Conservation (phyloP, 2,113 vertebrate genomes). For the Lethenteron camtschaticum region DNA sequence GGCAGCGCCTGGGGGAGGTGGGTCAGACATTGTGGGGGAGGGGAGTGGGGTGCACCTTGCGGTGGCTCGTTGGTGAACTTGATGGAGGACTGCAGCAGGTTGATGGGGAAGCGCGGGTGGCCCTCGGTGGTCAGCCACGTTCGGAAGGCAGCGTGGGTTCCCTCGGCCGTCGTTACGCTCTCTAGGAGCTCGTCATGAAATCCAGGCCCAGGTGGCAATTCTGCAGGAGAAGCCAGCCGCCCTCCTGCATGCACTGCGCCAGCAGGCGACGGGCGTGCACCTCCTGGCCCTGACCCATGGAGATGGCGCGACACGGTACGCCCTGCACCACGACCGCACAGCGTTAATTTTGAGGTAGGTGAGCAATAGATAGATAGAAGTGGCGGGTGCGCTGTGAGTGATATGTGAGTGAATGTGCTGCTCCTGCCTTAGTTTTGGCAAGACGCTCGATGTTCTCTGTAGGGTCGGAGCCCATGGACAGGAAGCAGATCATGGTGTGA, state of each 20-base stretch:
- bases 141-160: constrained; percentile 23
- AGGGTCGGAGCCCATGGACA: constrained; percentile 48
- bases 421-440: constrained; percentile 33
- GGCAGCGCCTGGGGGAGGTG: no score
- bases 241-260: constrained; percentile 33
- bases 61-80: constrained; percentile 60
- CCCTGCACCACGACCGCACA: constrained; percentile 19
- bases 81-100: constrained; percentile 41
- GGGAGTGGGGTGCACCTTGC: constrained; percentile 21
- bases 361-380: neutral
- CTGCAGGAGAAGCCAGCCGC: constrained; percentile 54
- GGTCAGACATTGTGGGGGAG: no score
- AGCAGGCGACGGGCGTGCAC: constrained; percentile 38
- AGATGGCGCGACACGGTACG: constrained; percentile 30
- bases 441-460: constrained; percentile 44
- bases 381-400: neutral
- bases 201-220: constrained; percentile 50
- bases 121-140: constrained; percentile 49
- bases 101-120: constrained; percentile 41
- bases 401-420: neutral
- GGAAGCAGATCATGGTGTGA: constrained; percentile 38
- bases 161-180: constrained; percentile 22
- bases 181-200: constrained; percentile 45
- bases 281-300: constrained; percentile 60
- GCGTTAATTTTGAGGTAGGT: neutral